Evolutionary conservation across 1,140 invertebrate species (phyloP).

Genomic region (Oreohelix idahoensis): DNA sequence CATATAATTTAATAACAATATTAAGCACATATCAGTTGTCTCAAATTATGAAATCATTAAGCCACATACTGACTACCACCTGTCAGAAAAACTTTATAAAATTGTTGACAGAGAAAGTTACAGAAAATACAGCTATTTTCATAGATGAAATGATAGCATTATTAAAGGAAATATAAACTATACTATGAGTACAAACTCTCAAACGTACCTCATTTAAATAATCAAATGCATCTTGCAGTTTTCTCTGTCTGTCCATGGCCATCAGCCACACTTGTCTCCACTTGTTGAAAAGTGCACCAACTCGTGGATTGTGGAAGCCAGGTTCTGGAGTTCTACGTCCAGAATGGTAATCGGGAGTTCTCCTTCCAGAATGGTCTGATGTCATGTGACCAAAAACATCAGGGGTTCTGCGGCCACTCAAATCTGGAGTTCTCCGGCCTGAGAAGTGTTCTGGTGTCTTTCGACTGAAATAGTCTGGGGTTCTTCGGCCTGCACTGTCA

Average conservation of each 20-base stretch:
- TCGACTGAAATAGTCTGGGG: conserved; percentile 43
- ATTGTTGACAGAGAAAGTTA: no score
- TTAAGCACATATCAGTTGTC: no score
- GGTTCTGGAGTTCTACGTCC: conserved; percentile 78
- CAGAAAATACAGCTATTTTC: no score
- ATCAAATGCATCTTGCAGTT: conserved; percentile 91
- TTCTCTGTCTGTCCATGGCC: conserved; percentile 94
- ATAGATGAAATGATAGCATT: no score
- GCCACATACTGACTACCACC: no score
- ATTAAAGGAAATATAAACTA: no score
- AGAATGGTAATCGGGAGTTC: conserved; percentile 37
- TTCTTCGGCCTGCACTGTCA: conserved; percentile 43
- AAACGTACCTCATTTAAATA: conserved; percentile 84
- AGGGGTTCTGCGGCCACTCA: conserved; percentile 36
- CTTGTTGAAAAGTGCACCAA: conserved; percentile 93
- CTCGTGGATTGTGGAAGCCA: conserved; percentile 89
- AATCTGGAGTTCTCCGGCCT: conserved; percentile 35
- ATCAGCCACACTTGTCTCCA: conserved; percentile 98
- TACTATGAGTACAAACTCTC: not conserved
- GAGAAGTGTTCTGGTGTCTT: conserved; percentile 38
- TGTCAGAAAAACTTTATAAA: no score
- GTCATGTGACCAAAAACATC: conserved; percentile 39
- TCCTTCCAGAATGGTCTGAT: conserved; percentile 39
- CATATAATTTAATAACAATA: no score
- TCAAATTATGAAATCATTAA: no score